Percentiles rank a stretch among this genome's conserved stretches.
Conservation (phyloP, 2,797 vertebrate species). For the Valencia hispanica region DNA sequence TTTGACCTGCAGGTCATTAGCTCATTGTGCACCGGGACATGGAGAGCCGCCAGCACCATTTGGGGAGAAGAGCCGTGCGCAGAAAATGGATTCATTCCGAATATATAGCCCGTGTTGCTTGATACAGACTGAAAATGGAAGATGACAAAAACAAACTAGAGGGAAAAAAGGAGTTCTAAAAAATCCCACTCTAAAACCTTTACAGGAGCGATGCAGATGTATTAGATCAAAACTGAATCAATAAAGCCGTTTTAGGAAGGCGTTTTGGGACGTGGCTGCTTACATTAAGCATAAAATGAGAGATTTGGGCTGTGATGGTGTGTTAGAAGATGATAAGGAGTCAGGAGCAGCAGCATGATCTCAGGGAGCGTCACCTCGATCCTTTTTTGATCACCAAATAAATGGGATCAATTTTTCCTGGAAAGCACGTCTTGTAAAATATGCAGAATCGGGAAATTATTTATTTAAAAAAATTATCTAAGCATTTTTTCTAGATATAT, state of each 20-base stretch:
- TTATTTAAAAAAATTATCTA: neutral
- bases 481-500: neutral
- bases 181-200: constrained; percentile 28
- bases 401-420: constrained; percentile 10
- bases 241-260: constrained; percentile 46
- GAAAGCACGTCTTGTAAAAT: neutral
- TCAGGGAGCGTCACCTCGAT: constrained; percentile 3
- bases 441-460: neutral
- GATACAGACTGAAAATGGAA: constrained; percentile 57
- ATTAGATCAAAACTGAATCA: constrained; percentile 37
- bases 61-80: constrained; percentile 60
- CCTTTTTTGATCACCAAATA: constrained; percentile 20
- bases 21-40: constrained; percentile 71
- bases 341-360: constrained; percentile 16
- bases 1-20: constrained; percentile 82
- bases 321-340: constrained; percentile 69
- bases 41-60: constrained; percentile 67
- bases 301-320: constrained; percentile 39
- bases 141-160: constrained; percentile 18
- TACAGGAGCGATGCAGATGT: constrained; percentile 9
- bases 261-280: constrained; percentile 35
- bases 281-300: constrained; percentile 65
- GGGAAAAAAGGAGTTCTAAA: constrained; percentile 7
- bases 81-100: constrained; percentile 73
- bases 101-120: constrained; percentile 44